Evolutionary conservation across 2,888 invertebrate genomes (phyloP), one percentile per base, ranked within the genome.

Genomic region (Rutpela maculata): DNA sequence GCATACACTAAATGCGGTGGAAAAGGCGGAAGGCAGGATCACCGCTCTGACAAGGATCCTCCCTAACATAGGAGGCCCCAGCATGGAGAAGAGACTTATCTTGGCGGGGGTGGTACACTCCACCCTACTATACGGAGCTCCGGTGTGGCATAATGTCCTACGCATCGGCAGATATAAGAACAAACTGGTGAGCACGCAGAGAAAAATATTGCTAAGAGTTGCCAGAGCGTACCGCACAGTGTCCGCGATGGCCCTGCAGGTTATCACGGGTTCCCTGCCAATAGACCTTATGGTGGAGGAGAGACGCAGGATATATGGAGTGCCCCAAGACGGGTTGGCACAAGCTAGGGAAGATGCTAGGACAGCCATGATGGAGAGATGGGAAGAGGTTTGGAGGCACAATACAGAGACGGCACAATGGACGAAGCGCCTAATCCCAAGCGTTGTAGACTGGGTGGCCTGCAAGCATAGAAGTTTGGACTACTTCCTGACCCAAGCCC

Each of bases 41-140:
- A 38, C 70, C 6, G 65, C 74, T n/a, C 60, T 85, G 9, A 63
- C 66, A 19, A 77, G 80, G 56, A 65, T 84, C n/a, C 84, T 85
- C 80, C 78, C 83, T 7, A 81, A 78, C 62, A 43, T 71, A 1
- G 50, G 72, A 10, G 78, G 81, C 1, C 62, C 79, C 1, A 35
- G 66, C 0, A 15, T 11, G 4, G 57, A 31, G 6, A 79, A 74
- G 15, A 67, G 77, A 38, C 69, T 31, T n/a, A 12, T 79, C 0
- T 12, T 77, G 10, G 71, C 55, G 12, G 43, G 62, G 3, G 73
- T 70, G 22, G 76, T 59, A 6, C 22, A 76, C 15, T 78, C 76
- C 0, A 74, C 71, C 6, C 6, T 77, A 0, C 69, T 79, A 0
- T 78, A 81, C 67, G 78, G 60, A 1, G 75, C 70, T 10, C 69